phyloP scores from a whole-genome alignment of 2,888 invertebrate genomes.

The Drosophila prolongata region DNA sequence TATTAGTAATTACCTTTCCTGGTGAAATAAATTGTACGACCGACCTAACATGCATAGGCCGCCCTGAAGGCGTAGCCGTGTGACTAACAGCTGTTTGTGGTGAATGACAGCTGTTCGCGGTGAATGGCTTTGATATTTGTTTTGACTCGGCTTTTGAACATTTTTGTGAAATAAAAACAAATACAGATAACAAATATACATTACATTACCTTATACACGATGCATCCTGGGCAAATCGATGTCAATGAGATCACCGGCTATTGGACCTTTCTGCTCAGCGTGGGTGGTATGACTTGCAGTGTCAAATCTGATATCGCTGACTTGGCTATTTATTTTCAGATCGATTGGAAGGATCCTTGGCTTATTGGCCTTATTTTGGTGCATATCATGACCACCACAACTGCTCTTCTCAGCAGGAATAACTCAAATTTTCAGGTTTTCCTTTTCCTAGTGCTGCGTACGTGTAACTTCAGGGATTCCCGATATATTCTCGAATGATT shows the following conservation, averaged over 20 bases:
- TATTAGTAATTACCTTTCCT: no score
- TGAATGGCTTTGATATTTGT: slow-evolving; percentile 8
- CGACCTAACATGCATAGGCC: not conserved
- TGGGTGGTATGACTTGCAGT: slow-evolving; percentile 85
- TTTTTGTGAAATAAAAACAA: not conserved
- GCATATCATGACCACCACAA: slow-evolving; percentile 91
- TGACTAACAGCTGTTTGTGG: slow-evolving; percentile 1
- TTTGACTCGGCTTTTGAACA: slow-evolving; percentile 8
- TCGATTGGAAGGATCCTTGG: slow-evolving; percentile 96
- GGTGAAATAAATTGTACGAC: no score
- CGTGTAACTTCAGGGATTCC: slow-evolving; percentile 84
- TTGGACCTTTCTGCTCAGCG: slow-evolving; percentile 91
- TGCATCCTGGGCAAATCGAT: slow-evolving; percentile 67
- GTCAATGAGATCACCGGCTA: slow-evolving; percentile 90
- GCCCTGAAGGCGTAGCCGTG: not conserved
- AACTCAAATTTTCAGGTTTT: slow-evolving; percentile 94
- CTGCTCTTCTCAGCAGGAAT: slow-evolving; percentile 92
- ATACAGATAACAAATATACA: not conserved
- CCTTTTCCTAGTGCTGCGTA: slow-evolving; percentile 91
- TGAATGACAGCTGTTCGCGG: slow-evolving; percentile 1
- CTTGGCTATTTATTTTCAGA: slow-evolving; percentile 85
- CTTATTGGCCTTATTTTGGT: slow-evolving; percentile 90
- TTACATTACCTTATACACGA: slow-evolving; percentile 13
- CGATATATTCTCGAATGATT: not conserved
- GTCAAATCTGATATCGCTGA: no score